phyloP scores from a whole-genome alignment of 2,797 vertebrate species.

The Enteromius unitaeniatus region DNA sequence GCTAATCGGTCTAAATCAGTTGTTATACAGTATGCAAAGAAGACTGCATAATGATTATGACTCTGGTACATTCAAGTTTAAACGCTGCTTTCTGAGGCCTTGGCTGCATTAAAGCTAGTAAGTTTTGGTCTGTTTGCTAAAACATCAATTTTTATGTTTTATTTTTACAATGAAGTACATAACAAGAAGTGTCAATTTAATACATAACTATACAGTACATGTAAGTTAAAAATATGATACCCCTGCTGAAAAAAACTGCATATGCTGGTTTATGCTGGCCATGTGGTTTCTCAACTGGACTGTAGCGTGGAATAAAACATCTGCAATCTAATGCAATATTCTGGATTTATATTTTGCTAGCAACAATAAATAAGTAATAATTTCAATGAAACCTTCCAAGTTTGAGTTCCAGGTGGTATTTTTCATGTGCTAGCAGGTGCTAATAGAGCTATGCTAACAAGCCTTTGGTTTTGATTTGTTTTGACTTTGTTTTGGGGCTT shows the following conservation, averaged over 20 bases:
- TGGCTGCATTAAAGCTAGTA: background rate
- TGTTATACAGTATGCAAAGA: slow-evolving; percentile 50
- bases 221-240: too few species aligned
- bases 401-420: background rate
- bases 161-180: background rate
- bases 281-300: background rate
- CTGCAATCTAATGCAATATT: background rate
- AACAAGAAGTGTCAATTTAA: background rate
- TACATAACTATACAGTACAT: background rate
- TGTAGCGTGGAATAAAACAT: background rate
- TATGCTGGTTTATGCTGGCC: too few species aligned
- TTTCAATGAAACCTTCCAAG: too few species aligned
- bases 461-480: background rate
- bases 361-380: too few species aligned
- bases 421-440: background rate
- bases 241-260: too few species aligned
- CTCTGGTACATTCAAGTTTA: background rate
- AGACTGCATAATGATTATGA: slow-evolving; percentile 34
- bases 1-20: slow-evolving; percentile 72
- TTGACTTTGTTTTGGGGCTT: background rate
- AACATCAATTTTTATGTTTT: background rate
- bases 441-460: background rate
- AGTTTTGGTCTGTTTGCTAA: background rate
- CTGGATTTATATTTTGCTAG: background rate
- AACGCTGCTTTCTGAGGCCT: background rate